Evolutionary conservation across 2,113 vertebrate species (phyloP), one percentile per base, ranked within the genome.

Genomic region (Rhea pennata): DNA sequence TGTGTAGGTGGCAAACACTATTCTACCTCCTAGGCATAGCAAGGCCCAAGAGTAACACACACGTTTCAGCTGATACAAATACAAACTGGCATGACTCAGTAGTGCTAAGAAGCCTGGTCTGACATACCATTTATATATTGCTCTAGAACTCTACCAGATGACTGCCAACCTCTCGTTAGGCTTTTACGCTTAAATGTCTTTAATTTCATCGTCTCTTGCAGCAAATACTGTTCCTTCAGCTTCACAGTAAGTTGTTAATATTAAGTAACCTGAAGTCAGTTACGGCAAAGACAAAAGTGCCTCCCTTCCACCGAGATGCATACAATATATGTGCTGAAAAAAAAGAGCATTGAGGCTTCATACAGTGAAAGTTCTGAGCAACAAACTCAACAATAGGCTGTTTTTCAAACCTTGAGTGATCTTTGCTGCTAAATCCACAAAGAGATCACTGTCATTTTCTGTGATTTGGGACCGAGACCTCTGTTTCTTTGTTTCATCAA

Each of bases 401-500:
- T 75, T 96, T 80, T 74, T 78, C 97, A 94, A 95, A 99, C 99
- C 98, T 98, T 98, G 99, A 46, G 98, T 99, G 59, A 99, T 98
- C 97, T 99, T 99, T 3, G 99, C 99, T 91, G 99, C 99, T 98
- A 99, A 96, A 96, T 99, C 99, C 78, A 99, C 98, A 27, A 99
- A 99, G 62, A 99, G 99, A 85, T 99, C 99, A 4, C 97, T 98
- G 26, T 99, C 99, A 14, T 99, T 99, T 96, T 98, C 97, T 1
- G 90, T 88, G 29, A 95, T 82, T 2, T 98, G 97, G 4, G 98
- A 95, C 70, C 87, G 95, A 15, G 98, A 98, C n/a, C 91, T 98
- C 94, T 98, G 98, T 40, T 98, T 98, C 96, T 93, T 97, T 42
- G 99, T 97, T 80, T 98, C 98, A 20, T 97, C 87, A 42, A 98